Evolutionary conservation across 1,140 invertebrate species (phyloP).

Genomic region (Drosophila albomicans): DNA sequence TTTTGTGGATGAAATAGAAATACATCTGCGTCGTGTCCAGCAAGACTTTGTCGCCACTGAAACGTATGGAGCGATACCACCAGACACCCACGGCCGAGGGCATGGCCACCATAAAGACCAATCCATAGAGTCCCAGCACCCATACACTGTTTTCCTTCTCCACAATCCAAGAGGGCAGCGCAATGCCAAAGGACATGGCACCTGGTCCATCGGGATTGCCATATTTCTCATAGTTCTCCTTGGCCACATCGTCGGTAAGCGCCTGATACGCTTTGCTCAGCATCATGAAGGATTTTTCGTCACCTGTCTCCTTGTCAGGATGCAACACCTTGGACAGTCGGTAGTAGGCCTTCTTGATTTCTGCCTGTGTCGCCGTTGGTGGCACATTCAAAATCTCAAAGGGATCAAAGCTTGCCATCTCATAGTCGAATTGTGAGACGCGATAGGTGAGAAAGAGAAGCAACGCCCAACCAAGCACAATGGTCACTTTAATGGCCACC

Average conservation of each 20-base stretch:
- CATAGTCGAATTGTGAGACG: slow-evolving; percentile 98
- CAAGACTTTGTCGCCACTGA: slow-evolving; percentile 97
- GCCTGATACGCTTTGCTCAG: slow-evolving; percentile 98
- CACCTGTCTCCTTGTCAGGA: slow-evolving; percentile 98
- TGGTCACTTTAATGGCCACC: slow-evolving; percentile 87
- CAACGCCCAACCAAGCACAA: slow-evolving; percentile 95
- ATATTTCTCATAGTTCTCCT: slow-evolving; percentile 99
- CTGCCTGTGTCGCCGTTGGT: slow-evolving; percentile 91
- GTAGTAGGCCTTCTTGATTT: slow-evolving; percentile 98
- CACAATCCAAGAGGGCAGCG: slow-evolving; percentile 99
- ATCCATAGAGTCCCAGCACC: slow-evolving; percentile 97
- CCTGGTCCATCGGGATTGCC: slow-evolving; percentile 99
- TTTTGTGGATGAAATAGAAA: slow-evolving; percentile 98
- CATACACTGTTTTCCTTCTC: slow-evolving; percentile 99
- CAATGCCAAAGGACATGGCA: slow-evolving; percentile 99
- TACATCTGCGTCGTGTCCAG: slow-evolving; percentile 98
- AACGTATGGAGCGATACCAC: slow-evolving; percentile 99
- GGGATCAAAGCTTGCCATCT: slow-evolving; percentile 99
- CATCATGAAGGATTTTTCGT: slow-evolving; percentile 99
- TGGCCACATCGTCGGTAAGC: slow-evolving; percentile 97
- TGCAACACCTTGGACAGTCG: slow-evolving; percentile 97
- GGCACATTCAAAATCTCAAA: slow-evolving; percentile 97
- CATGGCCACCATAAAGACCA: slow-evolving; percentile 99
- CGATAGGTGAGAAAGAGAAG: slow-evolving; percentile 96
- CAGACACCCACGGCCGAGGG: slow-evolving; percentile 97